Conservation (phyloP, 1,140 invertebrate genomes). For the Drosophila ficusphila region DNA sequence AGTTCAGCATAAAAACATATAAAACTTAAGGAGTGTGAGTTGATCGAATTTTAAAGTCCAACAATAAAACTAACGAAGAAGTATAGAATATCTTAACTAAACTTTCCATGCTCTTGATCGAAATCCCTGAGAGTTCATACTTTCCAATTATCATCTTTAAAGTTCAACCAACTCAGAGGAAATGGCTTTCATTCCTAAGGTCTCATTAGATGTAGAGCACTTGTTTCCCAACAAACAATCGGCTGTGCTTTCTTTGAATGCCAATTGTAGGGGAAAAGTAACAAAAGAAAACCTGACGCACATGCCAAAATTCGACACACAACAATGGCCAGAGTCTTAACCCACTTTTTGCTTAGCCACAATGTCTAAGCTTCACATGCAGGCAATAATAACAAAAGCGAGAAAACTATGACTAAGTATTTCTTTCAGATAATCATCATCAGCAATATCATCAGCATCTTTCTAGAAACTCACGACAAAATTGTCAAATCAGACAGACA, state of each 20-base stretch:
- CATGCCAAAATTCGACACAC: conserved; percentile 36
- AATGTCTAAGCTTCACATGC: conserved; percentile 39
- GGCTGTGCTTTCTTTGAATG: conserved; percentile 21
- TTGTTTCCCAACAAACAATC: background rate
- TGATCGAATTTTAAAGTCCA: conserved; percentile 19
- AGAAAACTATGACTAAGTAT: conserved; percentile 48
- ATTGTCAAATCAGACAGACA: conserved; percentile 49
- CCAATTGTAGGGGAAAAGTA: conserved; percentile 23
- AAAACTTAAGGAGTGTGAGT: background rate
- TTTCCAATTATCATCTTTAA: conserved; percentile 3
- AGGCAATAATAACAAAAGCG: background rate
- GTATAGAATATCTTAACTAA: background rate
- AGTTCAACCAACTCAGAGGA: background rate
- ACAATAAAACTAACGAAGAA: conserved; percentile 2
- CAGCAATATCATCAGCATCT: conserved; percentile 30
- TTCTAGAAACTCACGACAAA: conserved; percentile 17
- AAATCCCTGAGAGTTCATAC: background rate
- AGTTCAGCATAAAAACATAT: conserved; percentile 7
- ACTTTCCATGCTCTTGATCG: background rate
- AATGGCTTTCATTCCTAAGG: background rate
- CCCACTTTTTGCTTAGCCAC: conserved; percentile 49
- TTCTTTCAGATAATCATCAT: conserved; percentile 30
- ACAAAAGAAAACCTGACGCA: conserved; percentile 32
- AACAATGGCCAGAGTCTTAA: conserved; percentile 48
- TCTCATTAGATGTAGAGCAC: conserved; percentile 19